Evolutionary conservation across 2,888 invertebrate genomes (phyloP).

Genomic region (Germaria angustata): DNA sequence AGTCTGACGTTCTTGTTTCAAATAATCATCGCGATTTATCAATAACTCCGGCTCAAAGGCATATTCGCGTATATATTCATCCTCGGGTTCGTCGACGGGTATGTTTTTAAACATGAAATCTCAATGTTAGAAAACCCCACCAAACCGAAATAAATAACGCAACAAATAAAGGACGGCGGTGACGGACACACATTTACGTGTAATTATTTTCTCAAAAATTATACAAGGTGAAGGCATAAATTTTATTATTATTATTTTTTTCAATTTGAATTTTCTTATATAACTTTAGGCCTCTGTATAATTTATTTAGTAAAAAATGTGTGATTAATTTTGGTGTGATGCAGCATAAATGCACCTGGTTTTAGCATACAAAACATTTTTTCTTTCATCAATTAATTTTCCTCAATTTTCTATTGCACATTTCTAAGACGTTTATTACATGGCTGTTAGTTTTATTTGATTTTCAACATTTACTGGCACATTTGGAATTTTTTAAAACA

Average conservation of each 20-base stretch:
- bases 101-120: constrained; percentile 74
- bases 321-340: constrained; percentile 68
- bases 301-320: constrained; percentile 48
- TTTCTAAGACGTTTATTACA: too few species aligned
- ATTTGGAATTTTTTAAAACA: neutral
- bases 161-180: neutral
- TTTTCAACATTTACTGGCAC: neutral
- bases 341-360: constrained; percentile 73
- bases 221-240: neutral
- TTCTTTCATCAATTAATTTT: neutral
- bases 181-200: constrained; percentile 19
- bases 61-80: constrained; percentile 79
- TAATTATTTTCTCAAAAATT: too few species aligned
- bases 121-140: neutral
- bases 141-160: neutral
- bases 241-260: neutral
- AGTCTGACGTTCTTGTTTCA: constrained; percentile 70
- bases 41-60: constrained; percentile 79
- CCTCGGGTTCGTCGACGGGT: constrained; percentile 70
- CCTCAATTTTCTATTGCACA: too few species aligned
- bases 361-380: constrained; percentile 64
- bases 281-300: neutral
- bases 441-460: neutral
- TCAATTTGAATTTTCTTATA: neutral
- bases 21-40: constrained; percentile 76